phyloP scores from a whole-genome alignment of 2,113 vertebrate species.

The Philantomba maxwellii region DNA sequence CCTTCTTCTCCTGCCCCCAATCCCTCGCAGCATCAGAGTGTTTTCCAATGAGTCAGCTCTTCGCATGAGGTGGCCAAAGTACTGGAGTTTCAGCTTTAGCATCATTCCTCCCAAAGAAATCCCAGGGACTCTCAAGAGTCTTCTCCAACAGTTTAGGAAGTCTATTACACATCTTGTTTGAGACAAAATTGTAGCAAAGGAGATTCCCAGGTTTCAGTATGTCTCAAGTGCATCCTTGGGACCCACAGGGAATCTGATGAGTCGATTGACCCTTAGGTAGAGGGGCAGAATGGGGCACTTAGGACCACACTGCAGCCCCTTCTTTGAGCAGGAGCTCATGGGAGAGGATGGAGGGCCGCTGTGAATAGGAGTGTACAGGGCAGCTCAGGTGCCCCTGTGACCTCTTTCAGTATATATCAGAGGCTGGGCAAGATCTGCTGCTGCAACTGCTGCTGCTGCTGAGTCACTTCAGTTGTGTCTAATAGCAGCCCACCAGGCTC shows the following conservation, averaged over 20 bases:
- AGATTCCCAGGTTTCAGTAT: neutral
- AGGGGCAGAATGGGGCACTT: neutral
- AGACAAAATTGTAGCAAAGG: neutral
- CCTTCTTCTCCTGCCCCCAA: no score
- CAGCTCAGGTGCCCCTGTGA: neutral
- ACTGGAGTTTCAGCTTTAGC: no score
- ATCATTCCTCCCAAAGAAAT: no score
- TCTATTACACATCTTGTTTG: neutral
- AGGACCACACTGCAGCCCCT: neutral
- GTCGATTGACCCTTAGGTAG: neutral
- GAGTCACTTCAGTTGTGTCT: no score
- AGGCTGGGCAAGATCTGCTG: neutral
- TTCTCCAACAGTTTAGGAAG: neutral
- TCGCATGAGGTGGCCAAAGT: no score
- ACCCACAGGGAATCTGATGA: neutral
- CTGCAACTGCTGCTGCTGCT: no score
- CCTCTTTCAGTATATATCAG: neutral
- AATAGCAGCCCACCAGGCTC: no score
- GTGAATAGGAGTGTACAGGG: neutral
- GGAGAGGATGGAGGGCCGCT: neutral
- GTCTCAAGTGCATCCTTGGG: neutral
- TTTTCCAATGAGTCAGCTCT: no score
- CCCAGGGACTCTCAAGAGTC: no score
- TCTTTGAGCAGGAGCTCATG: neutral
- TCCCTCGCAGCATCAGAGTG: no score